Evolutionary conservation across 2,888 invertebrate genomes (phyloP), one percentile per base, ranked within the genome.

Genomic region (Hemistola chrysoprasaria): DNA sequence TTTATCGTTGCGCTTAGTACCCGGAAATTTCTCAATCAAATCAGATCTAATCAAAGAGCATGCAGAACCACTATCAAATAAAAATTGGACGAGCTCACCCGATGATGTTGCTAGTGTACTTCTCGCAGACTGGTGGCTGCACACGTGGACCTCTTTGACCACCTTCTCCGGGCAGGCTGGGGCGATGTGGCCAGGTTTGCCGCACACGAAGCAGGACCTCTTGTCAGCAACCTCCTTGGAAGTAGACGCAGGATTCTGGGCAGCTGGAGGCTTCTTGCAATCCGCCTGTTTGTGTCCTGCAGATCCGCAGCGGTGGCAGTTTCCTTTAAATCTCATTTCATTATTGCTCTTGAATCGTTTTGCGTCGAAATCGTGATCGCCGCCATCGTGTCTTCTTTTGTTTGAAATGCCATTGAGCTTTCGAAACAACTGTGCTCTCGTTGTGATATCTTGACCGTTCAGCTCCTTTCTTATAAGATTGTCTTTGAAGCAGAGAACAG

Each of bases 21-120:
- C 16, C 16, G 4, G 3, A 16, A 16, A 4, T 16, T 3, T 4
- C 16, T 16, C 16, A 16, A 4, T 3, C 4, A 16, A 16, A 16
- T 4, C 4, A 3, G 2, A 2, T 16, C 4, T 16, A 3, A 16
- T 3, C 2, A 16, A 4, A 7, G 27, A 27, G n/a, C 27, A 27
- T 8, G 9, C 10, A 1, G 31, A 31, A 1, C 31, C 31, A 7
- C 22, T 22, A 10, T 31, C 31, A n/a, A 31, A 31, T 1, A 31
- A 11, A 22, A 31, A 31, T 1, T 9, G n/a, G 10, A 31, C 11
- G 1, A n/a, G 11, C 31, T 31, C 23, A 31, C 31, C 31, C 1
- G 31, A 22, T 22, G 22, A 22, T 11, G 22, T 31, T 1, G 9
- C 7, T n/a, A 31, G 21, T 1, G 31, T 31, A 11, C 22, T 7